phyloP scores from a whole-genome alignment of 2,888 invertebrate species.

The Axea sp. region DNA sequence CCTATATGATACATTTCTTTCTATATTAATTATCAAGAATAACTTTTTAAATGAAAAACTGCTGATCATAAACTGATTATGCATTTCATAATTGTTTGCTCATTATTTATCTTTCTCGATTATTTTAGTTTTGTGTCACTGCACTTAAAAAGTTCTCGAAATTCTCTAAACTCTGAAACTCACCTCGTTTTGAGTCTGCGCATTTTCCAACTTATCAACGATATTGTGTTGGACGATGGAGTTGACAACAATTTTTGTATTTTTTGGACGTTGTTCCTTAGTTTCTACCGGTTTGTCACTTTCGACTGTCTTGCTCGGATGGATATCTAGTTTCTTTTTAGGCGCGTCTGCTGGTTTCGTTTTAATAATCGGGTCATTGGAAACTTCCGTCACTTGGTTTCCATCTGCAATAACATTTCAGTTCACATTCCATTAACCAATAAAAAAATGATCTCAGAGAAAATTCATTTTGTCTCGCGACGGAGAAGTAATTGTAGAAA shows the following conservation, averaged over 20 bases:
- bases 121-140: no score
- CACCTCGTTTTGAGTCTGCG: constrained; percentile 66
- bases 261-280: constrained; percentile 71
- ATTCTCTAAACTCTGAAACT: not conserved
- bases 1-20: no score
- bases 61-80: no score
- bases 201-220: constrained; percentile 65
- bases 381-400: constrained; percentile 60
- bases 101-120: no score
- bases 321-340: constrained; percentile 73
- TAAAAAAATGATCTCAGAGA: not conserved
- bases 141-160: no score
- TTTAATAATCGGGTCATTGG: constrained; percentile 69
- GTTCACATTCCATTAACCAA: not conserved
- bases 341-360: constrained; percentile 73
- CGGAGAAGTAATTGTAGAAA: not conserved
- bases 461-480: not conserved
- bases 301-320: constrained; percentile 76
- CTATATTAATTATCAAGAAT: no score
- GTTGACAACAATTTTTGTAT: constrained; percentile 73
- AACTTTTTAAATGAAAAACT: no score
- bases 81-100: no score
- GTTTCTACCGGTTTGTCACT: constrained; percentile 68
- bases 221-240: constrained; percentile 72
- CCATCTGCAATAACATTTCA: constrained; percentile 60